Base-by-base conservation (phyloP, 2,797 vertebrate genomes). In the Kryptopterus vitreolus region DNA sequence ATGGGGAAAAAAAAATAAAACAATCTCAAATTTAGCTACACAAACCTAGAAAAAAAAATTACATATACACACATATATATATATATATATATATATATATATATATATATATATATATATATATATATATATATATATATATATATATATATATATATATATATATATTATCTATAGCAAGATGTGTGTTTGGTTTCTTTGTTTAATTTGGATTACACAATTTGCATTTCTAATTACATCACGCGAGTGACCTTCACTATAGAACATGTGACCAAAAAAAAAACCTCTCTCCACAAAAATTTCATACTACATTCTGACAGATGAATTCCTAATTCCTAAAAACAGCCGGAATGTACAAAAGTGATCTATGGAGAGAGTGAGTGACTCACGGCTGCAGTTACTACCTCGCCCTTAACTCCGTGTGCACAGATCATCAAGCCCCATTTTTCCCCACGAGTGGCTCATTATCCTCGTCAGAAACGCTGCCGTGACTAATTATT, bases 381-480 rank as follows among this genome's bases (percentile, higher is more conserved):
- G 26, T 22, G 13, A 38, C 13, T 43, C 53, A 11, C 0, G n/a
- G 22, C 71, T 58, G 71, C 31, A 35, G 20, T 24, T 31, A 35
- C 29, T 35, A 29, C 20, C 50, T 72, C 50, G n/a, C 29, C n/a
- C 50, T 55, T 55, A 35, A 55, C 48, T 70, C 46, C 6, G 10
- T 31, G 68, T 52, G 9, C 70, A 69, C 3, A 20, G 15, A 69
- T 52, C 3, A 70, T 70, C 68, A 55, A 72, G 31, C n/a, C 8
- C 5, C 12, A 55, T 33, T 72, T 53, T 72, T 35, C n/a, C 70
- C 31, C 50, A 72, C 29, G 20, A n/a, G 31, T n/a, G 13, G 20
- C 22, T 55, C n/a, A 55, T 72, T 55, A 38, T 35, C 50, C 68
- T 70, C 26, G 20, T 52, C 68, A 55, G 52, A 72, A 72, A 31